Base-by-base conservation (phyloP, 1,140 invertebrate species). In the Schlechtendalia chinensis region DNA sequence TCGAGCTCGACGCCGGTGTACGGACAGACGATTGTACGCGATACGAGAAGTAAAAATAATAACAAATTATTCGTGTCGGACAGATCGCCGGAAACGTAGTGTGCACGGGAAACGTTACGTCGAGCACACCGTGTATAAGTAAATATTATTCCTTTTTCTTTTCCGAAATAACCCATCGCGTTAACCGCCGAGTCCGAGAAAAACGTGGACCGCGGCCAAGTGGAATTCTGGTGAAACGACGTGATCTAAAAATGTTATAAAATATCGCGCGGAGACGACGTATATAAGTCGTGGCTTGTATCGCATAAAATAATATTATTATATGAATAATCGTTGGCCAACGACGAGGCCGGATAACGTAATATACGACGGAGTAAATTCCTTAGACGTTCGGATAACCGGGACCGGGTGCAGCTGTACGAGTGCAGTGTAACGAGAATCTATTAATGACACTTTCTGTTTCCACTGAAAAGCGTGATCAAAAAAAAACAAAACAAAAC, bases 181-280 rank as follows among this genome's bases (percentile, higher is more conserved):
- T 50, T 27, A 50, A 69, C 22, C n/a, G 22, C n/a, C 65, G 12
- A 47, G n/a, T 1, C 12, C 50, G 19, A 75, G n/a, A 75, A 58
- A 32, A 75, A 1, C 27, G 50, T 54, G 74, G 54, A 58, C 53
- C 54, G 5, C 2, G 19, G 74, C 74, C 74, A 77, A 77, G 32
- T 27, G n/a, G 39, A 77, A 59, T 77, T 77, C 54, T 58, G 24
- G 17, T 8, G 56, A 77, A 77, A 77, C 59, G 74, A 77, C 74
- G 74, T 59, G 22, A 58, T 58, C n/a, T 3, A 17, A 50, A 50
- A 65, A 47, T 22, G 39, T 24, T 45, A 67, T 22, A 69, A 50
- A 50, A 24, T 50, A 69, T 6, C 12, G 32, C n/a, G 17, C 16
- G 22, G 5, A 14, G 12, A 22, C 45, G 22, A 24, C 24, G 32